Evolutionary conservation across 2,888 invertebrate species (phyloP).

Genomic region (Polydesmus complanatus): DNA sequence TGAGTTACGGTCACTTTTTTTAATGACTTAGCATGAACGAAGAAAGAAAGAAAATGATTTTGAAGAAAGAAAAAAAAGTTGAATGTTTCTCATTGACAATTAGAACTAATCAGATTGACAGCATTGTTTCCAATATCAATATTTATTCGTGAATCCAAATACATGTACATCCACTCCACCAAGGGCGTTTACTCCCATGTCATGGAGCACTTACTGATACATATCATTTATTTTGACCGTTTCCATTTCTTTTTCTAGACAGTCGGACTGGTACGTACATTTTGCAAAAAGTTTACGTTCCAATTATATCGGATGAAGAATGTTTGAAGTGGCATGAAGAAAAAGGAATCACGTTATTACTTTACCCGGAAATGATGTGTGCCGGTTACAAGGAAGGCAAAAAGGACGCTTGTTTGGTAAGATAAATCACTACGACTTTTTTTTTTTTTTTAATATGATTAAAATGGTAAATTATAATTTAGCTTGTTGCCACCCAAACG

Average conservation of each 20-base stretch:
- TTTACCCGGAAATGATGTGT: constrained; percentile 66
- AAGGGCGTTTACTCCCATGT: too few species aligned
- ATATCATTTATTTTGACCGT: background rate
- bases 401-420: constrained; percentile 62
- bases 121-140: too few species aligned
- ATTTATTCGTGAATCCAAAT: too few species aligned
- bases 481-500: too few species aligned
- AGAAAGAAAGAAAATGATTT: too few species aligned
- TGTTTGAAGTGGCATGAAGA: constrained; percentile 67
- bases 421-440: constrained; percentile 12
- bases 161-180: too few species aligned
- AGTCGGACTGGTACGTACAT: constrained; percentile 62
- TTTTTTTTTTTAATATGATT: background rate
- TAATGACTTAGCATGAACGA: too few species aligned
- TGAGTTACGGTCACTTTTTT: background rate
- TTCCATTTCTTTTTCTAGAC: constrained; percentile 26
- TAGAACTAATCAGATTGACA: too few species aligned
- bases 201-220: background rate
- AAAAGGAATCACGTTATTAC: constrained; percentile 61
- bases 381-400: constrained; percentile 69
- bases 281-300: constrained; percentile 63
- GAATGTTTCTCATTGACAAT: too few species aligned
- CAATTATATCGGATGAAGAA: constrained; percentile 60
- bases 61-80: too few species aligned
- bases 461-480: background rate